Percentiles rank a stretch among this genome's conserved stretches.
Evolutionary conservation across 2,113 vertebrate species (phyloP).

Genomic region (Cebidichthys violaceus): DNA sequence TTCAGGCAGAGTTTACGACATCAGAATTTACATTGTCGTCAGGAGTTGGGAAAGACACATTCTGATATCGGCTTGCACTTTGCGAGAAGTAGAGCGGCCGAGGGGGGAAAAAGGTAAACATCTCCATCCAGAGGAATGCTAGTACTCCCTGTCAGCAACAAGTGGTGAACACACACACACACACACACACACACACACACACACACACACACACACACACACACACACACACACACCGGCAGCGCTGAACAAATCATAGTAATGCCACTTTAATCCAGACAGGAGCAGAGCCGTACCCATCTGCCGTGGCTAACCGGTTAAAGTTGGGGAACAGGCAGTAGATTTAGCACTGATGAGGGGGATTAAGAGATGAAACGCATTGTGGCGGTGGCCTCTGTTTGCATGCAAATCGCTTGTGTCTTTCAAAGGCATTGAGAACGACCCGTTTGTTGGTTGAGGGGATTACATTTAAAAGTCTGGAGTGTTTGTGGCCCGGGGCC

Average conservation of each 20-base stretch:
- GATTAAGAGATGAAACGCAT: slow-evolving; percentile 68
- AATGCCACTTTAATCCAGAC: slow-evolving; percentile 66
- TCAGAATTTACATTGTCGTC: slow-evolving; percentile 12
- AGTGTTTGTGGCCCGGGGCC: not conserved
- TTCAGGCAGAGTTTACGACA: slow-evolving; percentile 21
- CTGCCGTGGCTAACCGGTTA: slow-evolving; percentile 60
- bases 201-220: slow-evolving; percentile 10
- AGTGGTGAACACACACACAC: slow-evolving; percentile 23
- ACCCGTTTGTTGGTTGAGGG: slow-evolving; percentile 31
- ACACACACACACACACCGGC: not conserved
- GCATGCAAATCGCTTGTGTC: slow-evolving; percentile 53
- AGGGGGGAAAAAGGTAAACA: slow-evolving; percentile 38
- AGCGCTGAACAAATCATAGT: slow-evolving; percentile 47
- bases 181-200: slow-evolving; percentile 14
- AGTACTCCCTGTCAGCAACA: slow-evolving; percentile 43
- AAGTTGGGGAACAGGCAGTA: slow-evolving; percentile 42
- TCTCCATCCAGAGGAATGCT: slow-evolving; percentile 32
- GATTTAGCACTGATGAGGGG: slow-evolving; percentile 63
- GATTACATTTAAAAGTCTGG: slow-evolving; percentile 55
- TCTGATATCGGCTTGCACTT: not conserved
- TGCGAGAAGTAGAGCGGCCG: slow-evolving; percentile 28
- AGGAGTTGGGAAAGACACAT: slow-evolving; percentile 8
- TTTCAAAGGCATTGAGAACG: slow-evolving; percentile 31
- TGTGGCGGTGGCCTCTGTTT: slow-evolving; percentile 30
- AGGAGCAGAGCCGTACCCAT: slow-evolving; percentile 57